Evolutionary conservation across 2,113 vertebrate genomes (phyloP), one percentile per base, ranked within the genome.

Genomic region (Prionailurus bengalensis): DNA sequence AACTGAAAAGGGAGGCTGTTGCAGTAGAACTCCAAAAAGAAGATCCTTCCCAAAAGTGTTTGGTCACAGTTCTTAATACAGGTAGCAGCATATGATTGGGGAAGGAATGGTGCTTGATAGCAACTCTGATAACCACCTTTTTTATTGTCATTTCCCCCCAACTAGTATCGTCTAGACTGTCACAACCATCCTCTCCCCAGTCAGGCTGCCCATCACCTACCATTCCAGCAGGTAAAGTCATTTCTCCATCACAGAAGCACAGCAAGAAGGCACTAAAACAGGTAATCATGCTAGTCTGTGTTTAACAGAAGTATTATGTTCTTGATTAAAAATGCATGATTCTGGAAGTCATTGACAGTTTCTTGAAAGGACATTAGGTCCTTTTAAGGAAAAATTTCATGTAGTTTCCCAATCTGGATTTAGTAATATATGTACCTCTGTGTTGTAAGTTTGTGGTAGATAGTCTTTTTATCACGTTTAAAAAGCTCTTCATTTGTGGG

Each of bases 191-290:
- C 15, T 99, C 99, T 83, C 99, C 99, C 0, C 99, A 99, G 98
- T 98, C 99, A 3, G 99, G 99, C 96, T 99, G 99, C 96, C 99
- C 99, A 0, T 99, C 99, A 15, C 99, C 99, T 14, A 99, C 99
- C 93, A 99, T 99, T 90, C 98, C 99, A 68, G 96, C 99, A 95
- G 98, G 98, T 98, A 99, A 99, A 98, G 99, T 99, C 98, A 99
- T 99, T 98, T 99, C 99, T 83, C 99, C 99, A 21, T 99, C 99
- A 5, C 99, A 99, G 99, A 99, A 99, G 98, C 99, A 99, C 99
- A 99, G 99, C 99, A 99, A 99, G 98, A 99, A 99, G 98, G 99
- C 99, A 7, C 98, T 99, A 80, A 99, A 99, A 94, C 99, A 99
- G 99, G 99, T 99, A 98, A 93, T 65, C 1, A 17, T 14, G 45